Conservation (phyloP, 2,113 vertebrate species). For the Pteruthius melanotis region DNA sequence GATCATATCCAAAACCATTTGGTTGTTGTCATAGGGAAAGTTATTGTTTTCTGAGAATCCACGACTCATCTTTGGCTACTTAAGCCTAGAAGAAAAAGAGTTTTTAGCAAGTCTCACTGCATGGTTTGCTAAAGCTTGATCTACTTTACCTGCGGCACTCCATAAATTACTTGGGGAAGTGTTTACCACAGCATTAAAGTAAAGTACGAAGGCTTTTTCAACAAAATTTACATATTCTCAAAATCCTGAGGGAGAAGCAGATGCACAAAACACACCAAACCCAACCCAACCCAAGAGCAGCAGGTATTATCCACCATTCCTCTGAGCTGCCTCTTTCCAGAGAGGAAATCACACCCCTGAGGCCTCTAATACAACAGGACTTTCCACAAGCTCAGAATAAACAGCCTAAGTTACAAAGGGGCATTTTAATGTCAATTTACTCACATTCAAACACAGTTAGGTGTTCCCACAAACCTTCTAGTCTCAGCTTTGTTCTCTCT, state of each 20-base stretch:
- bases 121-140: not conserved
- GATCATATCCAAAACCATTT: constrained; percentile 95
- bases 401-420: not conserved
- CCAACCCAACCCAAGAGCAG: not conserved
- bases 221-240: not conserved
- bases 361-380: not conserved
- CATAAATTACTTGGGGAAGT: not conserved
- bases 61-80: constrained; percentile 84
- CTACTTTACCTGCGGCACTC: not conserved
- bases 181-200: not conserved
- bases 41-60: constrained; percentile 94
- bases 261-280: not conserved
- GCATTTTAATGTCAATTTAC: not conserved
- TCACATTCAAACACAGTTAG: not conserved
- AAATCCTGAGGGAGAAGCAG: not conserved
- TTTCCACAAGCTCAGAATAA: not conserved
- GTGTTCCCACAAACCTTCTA: not conserved
- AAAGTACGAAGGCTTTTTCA: not conserved
- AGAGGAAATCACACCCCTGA: not conserved
- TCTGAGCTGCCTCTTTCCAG: not conserved
- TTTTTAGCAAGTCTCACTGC: not conserved
- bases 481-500: not conserved
- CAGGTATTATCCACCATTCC: not conserved
- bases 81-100: constrained; percentile 11
- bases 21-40: constrained; percentile 90